Evolutionary conservation across 2,113 vertebrate species (phyloP).

Genomic region (Chiloscyllium plagiosum): DNA sequence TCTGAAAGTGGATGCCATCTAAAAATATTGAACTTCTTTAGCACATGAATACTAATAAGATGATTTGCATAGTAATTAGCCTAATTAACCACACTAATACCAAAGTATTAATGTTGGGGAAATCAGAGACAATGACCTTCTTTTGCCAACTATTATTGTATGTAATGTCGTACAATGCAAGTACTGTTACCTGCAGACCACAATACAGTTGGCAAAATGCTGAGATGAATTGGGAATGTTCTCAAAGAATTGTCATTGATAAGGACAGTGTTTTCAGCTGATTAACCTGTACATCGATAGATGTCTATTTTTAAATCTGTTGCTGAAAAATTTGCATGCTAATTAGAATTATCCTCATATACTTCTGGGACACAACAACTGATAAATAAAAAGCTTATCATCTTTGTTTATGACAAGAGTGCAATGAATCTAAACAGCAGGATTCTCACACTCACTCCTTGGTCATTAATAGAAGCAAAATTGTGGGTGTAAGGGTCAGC

Average conservation of each 20-base stretch:
- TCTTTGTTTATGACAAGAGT: not conserved
- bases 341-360: slow-evolving; percentile 6
- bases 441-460: not conserved
- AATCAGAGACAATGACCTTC: not conserved
- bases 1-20: slow-evolving; percentile 3
- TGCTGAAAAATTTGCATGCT: not conserved
- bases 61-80: not conserved
- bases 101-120: not conserved
- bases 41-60: not conserved
- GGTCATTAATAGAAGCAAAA: not conserved
- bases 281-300: not conserved
- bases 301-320: not conserved
- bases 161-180: not conserved
- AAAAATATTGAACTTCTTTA: not conserved
- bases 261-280: not conserved
- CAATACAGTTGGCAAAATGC: not conserved
- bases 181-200: not conserved
- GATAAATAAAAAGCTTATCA: not conserved
- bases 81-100: not conserved
- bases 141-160: not conserved
- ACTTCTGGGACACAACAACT: not conserved
- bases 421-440: not conserved
- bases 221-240: not conserved
- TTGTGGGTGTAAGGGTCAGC: not conserved
- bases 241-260: not conserved